phyloP scores from a whole-genome alignment of 1,140 invertebrate genomes.

The Conus ventricosus region DNA sequence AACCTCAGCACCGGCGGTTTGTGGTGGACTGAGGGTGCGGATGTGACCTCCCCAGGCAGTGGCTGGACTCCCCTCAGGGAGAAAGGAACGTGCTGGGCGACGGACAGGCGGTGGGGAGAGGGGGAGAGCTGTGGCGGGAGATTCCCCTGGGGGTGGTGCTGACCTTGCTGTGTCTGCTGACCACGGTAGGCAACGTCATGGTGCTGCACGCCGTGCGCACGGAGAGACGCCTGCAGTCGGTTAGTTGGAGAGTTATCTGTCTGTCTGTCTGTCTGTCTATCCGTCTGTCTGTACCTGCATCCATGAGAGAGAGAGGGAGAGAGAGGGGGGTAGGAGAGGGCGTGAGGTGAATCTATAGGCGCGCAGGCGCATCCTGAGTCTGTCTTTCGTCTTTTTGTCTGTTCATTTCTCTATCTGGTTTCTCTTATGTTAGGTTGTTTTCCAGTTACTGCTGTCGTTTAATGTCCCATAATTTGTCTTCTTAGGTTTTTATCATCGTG shows the following conservation, averaged over 20 bases:
- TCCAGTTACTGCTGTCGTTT: too few species aligned
- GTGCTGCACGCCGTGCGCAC: constrained; percentile 70
- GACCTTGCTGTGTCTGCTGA: constrained; percentile 62
- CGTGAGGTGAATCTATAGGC: background rate
- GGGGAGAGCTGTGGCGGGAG: constrained; percentile 59
- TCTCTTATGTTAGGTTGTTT: too few species aligned
- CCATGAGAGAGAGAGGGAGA: background rate
- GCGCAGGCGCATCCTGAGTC: background rate
- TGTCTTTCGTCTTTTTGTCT: too few species aligned
- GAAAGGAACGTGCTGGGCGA: background rate
- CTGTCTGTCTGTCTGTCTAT: background rate
- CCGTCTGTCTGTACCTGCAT: background rate
- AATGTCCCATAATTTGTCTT: too few species aligned
- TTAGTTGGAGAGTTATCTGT: constrained; percentile 44
- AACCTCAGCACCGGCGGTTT: background rate
- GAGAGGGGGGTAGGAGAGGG: too few species aligned
- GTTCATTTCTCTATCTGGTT: too few species aligned
- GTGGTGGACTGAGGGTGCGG: too few species aligned
- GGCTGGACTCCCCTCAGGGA: background rate
- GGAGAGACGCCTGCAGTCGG: constrained; percentile 68
- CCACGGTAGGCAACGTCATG: constrained; percentile 68
- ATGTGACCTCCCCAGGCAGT: background rate
- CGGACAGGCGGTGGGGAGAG: background rate
- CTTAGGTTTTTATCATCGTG: too few species aligned
- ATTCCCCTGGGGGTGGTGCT: constrained; percentile 65